Evolutionary conservation across 2,888 invertebrate species (phyloP), one percentile per base, ranked within the genome.

Genomic region (Heliconius hortense): DNA sequence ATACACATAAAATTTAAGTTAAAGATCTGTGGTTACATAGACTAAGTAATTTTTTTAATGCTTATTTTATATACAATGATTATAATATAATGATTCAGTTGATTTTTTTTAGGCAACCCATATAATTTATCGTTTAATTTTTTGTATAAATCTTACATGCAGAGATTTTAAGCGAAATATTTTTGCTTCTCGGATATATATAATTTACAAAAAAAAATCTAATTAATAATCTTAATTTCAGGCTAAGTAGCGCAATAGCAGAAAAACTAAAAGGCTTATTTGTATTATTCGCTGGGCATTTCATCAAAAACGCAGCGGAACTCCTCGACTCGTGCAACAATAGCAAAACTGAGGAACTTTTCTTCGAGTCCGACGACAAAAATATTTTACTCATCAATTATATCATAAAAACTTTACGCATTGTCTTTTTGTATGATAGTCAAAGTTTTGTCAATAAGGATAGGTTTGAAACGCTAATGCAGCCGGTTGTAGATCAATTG

Each of bases 401-500:
- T 78, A 95, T 98, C 72, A 87, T 98, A 21, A 94, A 95, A 82
- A 98, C 97, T 1, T 90, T 99, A 21, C 94, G 95, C 73, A 95
- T 96, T 35, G 96, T 98, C 1, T 98, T 98, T 86, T 89, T 96
- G 72, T 96, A 98, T 82, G 98, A 98, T 85, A 96, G 95, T 69
- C 97, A 97, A 79, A 96, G 96, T 83, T 98, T 98, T 85, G 90
- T 98, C 0, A 98, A 96, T 84, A 96, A 96, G 80, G 97, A 98
- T 80, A 94, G 97, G 70, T 98, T 98, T 88, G 96, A 98, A 80
- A 94, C 96, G 0, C 89, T 99, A 1, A 96, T 98, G 95, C 97
- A 97, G 79, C 97, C 98, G 0, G 91, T 99, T 18, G 97, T 98
- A 0, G 98, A 99, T 88, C 98, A 98, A 90, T 85, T 98, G 75